Base-by-base conservation (phyloP, 2,888 invertebrate species). In the Nemapogon koenigi region DNA sequence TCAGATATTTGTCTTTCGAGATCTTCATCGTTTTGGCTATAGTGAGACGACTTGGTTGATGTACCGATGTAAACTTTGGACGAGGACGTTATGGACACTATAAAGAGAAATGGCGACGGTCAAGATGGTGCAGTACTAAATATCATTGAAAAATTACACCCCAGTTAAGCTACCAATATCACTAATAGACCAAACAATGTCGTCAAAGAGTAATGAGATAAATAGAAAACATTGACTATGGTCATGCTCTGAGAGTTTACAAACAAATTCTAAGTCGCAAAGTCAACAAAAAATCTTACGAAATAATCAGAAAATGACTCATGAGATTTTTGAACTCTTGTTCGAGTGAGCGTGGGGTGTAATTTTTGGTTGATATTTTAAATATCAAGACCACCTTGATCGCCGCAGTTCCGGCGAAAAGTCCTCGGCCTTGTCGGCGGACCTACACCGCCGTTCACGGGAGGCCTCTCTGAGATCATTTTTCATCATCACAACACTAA, bases 331-430 rank as follows among this genome's bases (percentile, higher is more conserved):
- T n/a, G n/a, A n/a, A n/a, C n/a, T n/a, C n/a, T n/a, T n/a, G n/a
- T n/a, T n/a, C n/a, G n/a, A n/a, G n/a, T n/a, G n/a, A n/a, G n/a
- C n/a, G n/a, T n/a, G n/a, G n/a, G n/a, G n/a, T n/a, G n/a, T n/a
- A n/a, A n/a, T n/a, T n/a, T n/a, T n/a, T n/a, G n/a, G n/a, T n/a
- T n/a, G n/a, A n/a, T n/a, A n/a, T n/a, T n/a, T n/a, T n/a, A n/a
- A n/a, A n/a, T n/a, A n/a, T n/a, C n/a, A n/a, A 54, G 48, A 60
- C 59, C 63, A 80, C 80, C 80, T 80, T 79, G 78, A 58, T 84
- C 85, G 53, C 83, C 84, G 49, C 82, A 79, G 55, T 82, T 80
- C 55, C 81, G 67, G 49, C 83, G 71, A 39, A 81, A 75, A 50
- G 76, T 80, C 55, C 76, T 63, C 43, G 75, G 75, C 60, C 73